Base-by-base conservation (phyloP, 2,113 vertebrate genomes). In the Callopanchax toddi region DNA sequence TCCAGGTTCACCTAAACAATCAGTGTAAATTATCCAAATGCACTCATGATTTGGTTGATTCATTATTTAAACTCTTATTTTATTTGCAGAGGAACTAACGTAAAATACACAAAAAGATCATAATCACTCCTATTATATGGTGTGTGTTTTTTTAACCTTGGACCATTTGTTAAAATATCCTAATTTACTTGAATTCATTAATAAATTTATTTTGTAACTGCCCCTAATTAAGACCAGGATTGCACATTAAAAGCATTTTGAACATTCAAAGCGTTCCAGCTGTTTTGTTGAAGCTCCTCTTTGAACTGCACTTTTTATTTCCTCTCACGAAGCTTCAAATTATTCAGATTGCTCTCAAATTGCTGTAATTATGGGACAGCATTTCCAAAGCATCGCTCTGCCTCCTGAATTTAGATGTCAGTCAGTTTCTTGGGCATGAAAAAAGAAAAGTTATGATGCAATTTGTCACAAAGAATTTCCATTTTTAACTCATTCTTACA, bases 281-380 rank as follows among this genome's bases (percentile, higher is more conserved):
- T 48, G 4, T 54, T 69, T 55, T 42, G 36, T 21, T 56, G 1
- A 48, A 65, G 21, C n/a, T 67, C 23, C 51, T 60, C 44, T 52
- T 69, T 69, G 52, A 65, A 44, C 36, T 37, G 29, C 67, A 68
- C 58, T 73, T 43, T 63, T 67, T 59, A 37, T 36, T 2, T 11
- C 11, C 29, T 32, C 36, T 11, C 36, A 13, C 48, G 22, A 34
- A 53, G 44, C 63, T 70, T 37, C 39, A 65, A 54, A 65, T 66
- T 65, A 77, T 67, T 71, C 65, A 81, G 55, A 84, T 77, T 64
- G 71, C 65, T 75, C 64, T 56, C 10, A 74, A 44, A 78, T 76
- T 80, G 62, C 60, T 78, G 73, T 71, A 82, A 84, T 89, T 79
- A 87, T n/a, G 8, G 23, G 16, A n/a, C 42, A 37, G 29, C 75